These are phyloP conservation scores for Empidonax alnorum DNA, from an alignment of 2,113 vertebrate genomes.

Conservation along the genomic window DNA sequence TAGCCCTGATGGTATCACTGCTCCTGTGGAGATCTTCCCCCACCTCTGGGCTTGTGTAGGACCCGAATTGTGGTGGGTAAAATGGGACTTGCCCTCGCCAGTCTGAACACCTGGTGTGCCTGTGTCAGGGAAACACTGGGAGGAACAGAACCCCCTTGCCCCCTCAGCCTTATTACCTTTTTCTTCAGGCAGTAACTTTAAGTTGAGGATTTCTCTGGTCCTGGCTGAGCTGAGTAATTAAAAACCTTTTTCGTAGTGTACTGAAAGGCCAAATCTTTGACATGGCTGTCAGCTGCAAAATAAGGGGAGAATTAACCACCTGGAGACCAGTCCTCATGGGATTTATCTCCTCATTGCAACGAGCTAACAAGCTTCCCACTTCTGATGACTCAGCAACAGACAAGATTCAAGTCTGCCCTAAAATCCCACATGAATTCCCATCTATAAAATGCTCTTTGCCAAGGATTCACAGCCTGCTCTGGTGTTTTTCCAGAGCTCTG, in stretches of 20 bases:
- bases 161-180: background rate
- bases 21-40: background rate
- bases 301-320: background rate
- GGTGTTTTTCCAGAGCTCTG: background rate
- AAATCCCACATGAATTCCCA: background rate
- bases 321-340: background rate
- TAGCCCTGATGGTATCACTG: background rate
- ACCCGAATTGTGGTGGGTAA: background rate
- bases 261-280: background rate
- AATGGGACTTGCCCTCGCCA: background rate
- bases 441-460: background rate
- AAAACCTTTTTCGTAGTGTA: background rate
- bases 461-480: background rate
- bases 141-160: background rate
- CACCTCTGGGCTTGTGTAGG: rapidly evolving
- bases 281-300: background rate
- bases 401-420: background rate
- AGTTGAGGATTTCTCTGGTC: background rate
- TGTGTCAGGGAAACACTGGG: background rate
- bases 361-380: slow-evolving; percentile 5
- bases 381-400: slow-evolving; percentile 35
- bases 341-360: background rate
- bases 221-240: background rate
- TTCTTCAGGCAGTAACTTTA: background rate
- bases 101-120: background rate